Evolutionary conservation across 1,140 invertebrate species (phyloP).

Genomic region (Kradibia gibbosae): DNA sequence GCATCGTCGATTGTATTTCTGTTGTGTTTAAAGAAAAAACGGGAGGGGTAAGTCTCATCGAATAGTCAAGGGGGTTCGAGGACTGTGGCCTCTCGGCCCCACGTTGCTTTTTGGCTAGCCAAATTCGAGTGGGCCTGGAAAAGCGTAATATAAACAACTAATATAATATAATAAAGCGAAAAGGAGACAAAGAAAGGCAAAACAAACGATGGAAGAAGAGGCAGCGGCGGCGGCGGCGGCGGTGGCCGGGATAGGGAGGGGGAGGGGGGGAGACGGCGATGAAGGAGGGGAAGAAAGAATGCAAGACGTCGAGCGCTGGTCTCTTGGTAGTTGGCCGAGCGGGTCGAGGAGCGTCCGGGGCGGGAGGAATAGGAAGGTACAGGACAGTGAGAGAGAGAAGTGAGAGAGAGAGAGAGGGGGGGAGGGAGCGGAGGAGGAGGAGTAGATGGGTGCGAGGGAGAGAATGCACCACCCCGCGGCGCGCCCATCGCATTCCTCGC

Average conservation of each 20-base stretch:
- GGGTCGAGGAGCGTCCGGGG: background rate
- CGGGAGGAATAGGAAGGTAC: background rate
- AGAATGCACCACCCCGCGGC: constrained; percentile 57
- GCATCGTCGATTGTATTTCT: background rate
- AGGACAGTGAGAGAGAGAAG: background rate
- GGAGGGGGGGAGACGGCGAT: background rate
- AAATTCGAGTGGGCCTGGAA: background rate
- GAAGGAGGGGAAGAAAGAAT: background rate
- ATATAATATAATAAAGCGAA: constrained; percentile 16
- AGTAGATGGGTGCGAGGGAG: constrained; percentile 30
- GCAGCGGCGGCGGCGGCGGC: background rate
- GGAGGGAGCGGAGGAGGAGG: constrained; percentile 8
- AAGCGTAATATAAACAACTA: background rate
- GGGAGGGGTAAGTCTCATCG: too few relatives aligned
- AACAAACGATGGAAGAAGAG: background rate
- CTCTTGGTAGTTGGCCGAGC: too few relatives aligned
- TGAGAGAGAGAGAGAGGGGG: background rate
- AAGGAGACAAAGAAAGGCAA: constrained; percentile 18
- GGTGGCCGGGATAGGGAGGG: background rate
- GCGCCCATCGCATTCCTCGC: constrained; percentile 67
- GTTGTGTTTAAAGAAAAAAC: too few relatives aligned
- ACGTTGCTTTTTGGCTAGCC: too few relatives aligned
- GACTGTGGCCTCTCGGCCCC: too few relatives aligned
- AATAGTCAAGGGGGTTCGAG: too few relatives aligned
- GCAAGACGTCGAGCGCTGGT: constrained; percentile 24